Evolutionary conservation across 2,888 invertebrate genomes (phyloP).

Genomic region (Neoscelio sp.): DNA sequence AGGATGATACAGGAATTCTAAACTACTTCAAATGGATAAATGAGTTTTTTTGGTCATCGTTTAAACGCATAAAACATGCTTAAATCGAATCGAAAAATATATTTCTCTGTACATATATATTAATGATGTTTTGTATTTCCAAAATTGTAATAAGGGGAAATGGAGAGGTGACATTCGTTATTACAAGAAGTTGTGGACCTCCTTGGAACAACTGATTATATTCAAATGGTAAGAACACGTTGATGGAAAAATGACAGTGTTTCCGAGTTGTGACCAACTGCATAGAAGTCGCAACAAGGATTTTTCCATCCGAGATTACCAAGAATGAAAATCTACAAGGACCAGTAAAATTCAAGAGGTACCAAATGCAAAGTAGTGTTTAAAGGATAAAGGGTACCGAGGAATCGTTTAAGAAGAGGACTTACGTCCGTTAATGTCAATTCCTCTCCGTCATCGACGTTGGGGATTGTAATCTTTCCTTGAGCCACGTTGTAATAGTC

Average conservation of each 20-base stretch:
- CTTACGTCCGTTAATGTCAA: constrained; percentile 95
- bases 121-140: constrained; percentile 24
- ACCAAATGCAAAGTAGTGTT: constrained; percentile 30
- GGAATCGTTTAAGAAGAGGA: constrained; percentile 76
- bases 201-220: constrained; percentile 17
- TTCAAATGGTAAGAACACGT: constrained; percentile 40
- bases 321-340: constrained; percentile 33
- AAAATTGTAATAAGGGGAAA: not conserved
- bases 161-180: constrained; percentile 2
- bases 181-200: constrained; percentile 1
- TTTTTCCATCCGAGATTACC: constrained; percentile 50
- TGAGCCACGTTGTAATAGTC: constrained; percentile 98
- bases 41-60: not conserved
- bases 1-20: not conserved
- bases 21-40: constrained; percentile 28
- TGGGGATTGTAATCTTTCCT: constrained; percentile 98
- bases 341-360: constrained; percentile 9
- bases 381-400: constrained; percentile 21
- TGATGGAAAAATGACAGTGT: constrained; percentile 46
- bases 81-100: too few relatives aligned
- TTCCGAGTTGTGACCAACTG: constrained; percentile 24
- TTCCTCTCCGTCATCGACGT: constrained; percentile 98
- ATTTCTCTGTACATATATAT: too few relatives aligned
- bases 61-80: constrained; percentile 52
- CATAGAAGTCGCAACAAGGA: constrained; percentile 29